Base-by-base conservation (phyloP, 2,888 invertebrate species). In the Eumerus sabulonum region DNA sequence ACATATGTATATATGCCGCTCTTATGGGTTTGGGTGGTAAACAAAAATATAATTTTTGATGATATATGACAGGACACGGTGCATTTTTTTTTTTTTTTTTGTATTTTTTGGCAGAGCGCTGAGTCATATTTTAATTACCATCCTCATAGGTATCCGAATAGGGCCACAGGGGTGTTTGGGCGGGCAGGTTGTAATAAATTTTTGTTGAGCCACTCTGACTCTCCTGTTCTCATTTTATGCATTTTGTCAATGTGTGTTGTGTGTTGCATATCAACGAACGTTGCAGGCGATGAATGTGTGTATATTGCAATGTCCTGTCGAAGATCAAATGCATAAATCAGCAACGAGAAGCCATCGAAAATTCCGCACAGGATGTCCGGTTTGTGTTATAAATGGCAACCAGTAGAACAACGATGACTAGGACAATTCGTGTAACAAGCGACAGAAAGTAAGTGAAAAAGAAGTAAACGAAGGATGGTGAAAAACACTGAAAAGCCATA, bases 401-500 rank as follows among this genome's bases (percentile, higher is more conserved):
- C 44, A 67, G 50, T 66, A 45, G 60, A 11, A 36, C 12, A 38
- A 18, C 57, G 57, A 19, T 67, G 77, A 68, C 79, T 77, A 77
- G 77, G 63, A 79, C 74, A 68, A 17, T 59, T 67, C 16, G 45
- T 40, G 45, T 40, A 59, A 50, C 35, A 54, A 54, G 27, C 57
- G 38, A n/a, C 27, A 35, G 13, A 42, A 42, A 1, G 17, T 13
- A 16, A 13, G 36, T 13, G 53, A 53, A 13, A 48, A 57, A 70
- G 51, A 44, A 16, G 18, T 9, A 77, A 3, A 57, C 16, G 16
- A 12, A 36, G 40, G 17, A 51, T 38, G 13, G 54, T 51, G 45
- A 66, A 70, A 81, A 48, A 88, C 88, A 87, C 85, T 83, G 85
- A 89, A 88, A 88, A 86, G 86, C 88, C 88, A 88, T 87, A 88